A percentile compares a stretch with the other conserved stretches of the same genome.
Conservation (phyloP, 1,140 invertebrate genomes). For the Apocrypta bakeri region DNA sequence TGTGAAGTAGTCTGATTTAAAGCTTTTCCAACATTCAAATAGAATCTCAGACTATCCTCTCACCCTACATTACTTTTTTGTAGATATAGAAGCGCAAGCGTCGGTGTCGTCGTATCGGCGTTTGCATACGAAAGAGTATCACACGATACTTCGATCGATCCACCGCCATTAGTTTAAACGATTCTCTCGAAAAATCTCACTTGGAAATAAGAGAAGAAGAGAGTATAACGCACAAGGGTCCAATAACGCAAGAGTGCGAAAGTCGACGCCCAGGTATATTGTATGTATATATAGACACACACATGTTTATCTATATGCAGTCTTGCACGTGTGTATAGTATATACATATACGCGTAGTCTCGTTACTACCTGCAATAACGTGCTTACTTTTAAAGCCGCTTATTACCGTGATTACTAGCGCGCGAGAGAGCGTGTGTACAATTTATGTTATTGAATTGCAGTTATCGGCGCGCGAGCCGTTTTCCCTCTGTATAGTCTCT, state of each 20-base stretch:
- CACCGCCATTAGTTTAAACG: neutral
- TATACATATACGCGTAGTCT: neutral
- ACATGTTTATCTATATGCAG: neutral
- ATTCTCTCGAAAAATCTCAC: neutral
- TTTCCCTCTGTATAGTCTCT: neutral
- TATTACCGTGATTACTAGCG: slow-evolving; percentile 18
- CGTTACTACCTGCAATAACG: slow-evolving; percentile 15
- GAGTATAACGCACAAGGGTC: neutral
- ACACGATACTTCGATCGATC: neutral
- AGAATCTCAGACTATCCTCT: too few relatives aligned
- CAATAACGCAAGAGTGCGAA: neutral
- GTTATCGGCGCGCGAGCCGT: slow-evolving; percentile 15
- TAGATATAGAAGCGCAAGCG: too few relatives aligned
- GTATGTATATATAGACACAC: neutral
- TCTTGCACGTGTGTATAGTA: neutral
- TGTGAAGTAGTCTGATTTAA: too few relatives aligned
- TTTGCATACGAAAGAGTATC: neutral
- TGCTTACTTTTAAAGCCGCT: slow-evolving; percentile 18
- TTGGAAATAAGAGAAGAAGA: neutral
- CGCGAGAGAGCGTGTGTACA: neutral
- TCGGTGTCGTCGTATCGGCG: neutral
- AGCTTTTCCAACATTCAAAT: too few relatives aligned
- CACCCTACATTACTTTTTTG: too few relatives aligned
- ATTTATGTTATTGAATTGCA: slow-evolving; percentile 30
- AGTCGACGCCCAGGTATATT: neutral